A percentile compares a stretch with the other conserved stretches of the same genome.
Evolutionary conservation across 2,888 invertebrate genomes (phyloP).

Genomic region (Actias luna): DNA sequence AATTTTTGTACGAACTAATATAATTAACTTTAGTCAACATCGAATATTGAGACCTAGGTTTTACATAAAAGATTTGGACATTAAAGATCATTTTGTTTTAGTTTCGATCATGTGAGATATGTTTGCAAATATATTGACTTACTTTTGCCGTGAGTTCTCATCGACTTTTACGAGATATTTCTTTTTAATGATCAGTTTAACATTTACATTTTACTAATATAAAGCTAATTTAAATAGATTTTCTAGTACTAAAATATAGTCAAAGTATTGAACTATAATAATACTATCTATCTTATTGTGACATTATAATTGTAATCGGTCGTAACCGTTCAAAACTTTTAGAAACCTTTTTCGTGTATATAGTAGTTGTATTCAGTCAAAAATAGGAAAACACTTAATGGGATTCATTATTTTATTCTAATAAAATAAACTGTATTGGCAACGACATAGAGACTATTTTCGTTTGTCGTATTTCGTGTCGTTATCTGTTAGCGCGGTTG

Average conservation of each 20-base stretch:
- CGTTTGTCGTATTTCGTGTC: conserved; percentile 37
- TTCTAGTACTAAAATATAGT: too few relatives aligned
- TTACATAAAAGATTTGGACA: too few relatives aligned
- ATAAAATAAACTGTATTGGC: conserved; percentile 28
- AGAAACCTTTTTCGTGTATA: conserved; percentile 46
- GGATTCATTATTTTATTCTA: conserved; percentile 33
- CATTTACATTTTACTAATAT: neutral
- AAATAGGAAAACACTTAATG: conserved; percentile 70
- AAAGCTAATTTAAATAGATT: neutral
- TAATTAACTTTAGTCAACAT: too few relatives aligned
- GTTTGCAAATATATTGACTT: too few relatives aligned
- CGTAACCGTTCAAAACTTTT: conserved; percentile 47
- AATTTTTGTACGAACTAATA: too few relatives aligned
- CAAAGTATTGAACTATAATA: too few relatives aligned
- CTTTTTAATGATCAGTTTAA: neutral
- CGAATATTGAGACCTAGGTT: too few relatives aligned
- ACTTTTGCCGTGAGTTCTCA: too few relatives aligned
- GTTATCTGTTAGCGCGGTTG: conserved; percentile 67
- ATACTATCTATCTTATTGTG: conserved; percentile 28
- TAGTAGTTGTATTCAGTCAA: conserved; percentile 58
- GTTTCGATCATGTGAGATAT: too few relatives aligned
- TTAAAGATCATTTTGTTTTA: too few relatives aligned
- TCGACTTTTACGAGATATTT: too few relatives aligned
- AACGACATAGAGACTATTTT: conserved; percentile 43
- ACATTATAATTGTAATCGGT: conserved; percentile 34